A percentile compares a stretch with the other conserved stretches of the same genome.
These are phyloP conservation scores for Leucopsar rothschildi DNA, from an alignment of 2,113 vertebrate species.

Conservation along the genomic window DNA sequence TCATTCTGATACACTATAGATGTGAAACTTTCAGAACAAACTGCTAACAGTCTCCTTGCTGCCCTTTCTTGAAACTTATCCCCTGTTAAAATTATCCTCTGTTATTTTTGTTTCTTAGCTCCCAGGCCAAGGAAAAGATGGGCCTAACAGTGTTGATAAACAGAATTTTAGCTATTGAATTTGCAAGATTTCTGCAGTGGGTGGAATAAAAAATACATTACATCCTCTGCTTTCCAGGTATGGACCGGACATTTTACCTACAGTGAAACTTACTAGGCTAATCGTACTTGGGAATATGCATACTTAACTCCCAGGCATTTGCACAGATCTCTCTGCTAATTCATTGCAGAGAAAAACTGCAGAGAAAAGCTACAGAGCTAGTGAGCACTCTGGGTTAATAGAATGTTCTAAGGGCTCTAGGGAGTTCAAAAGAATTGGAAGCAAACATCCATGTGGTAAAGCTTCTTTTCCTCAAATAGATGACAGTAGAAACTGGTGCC, in stretches of 20 bases:
- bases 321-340: background rate
- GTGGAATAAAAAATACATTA: background rate
- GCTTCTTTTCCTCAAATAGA: background rate
- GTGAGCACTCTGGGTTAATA: fast-evolving
- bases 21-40: background rate
- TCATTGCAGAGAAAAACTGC: background rate
- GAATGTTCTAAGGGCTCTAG: background rate
- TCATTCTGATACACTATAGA: background rate
- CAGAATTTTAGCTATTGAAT: background rate
- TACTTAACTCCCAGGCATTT: background rate
- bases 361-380: background rate
- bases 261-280: background rate
- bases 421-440: background rate
- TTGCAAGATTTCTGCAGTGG: background rate
- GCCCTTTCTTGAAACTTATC: background rate
- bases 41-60: background rate
- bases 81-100: background rate
- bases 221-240: constrained; percentile 10
- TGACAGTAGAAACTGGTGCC: background rate
- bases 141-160: background rate
- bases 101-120: background rate
- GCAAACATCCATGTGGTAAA: background rate
- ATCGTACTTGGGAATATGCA: background rate
- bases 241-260: constrained; percentile 20
- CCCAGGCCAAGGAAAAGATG: background rate